phyloP scores from a whole-genome alignment of 2,113 vertebrate genomes.

The Petromus typicus region DNA sequence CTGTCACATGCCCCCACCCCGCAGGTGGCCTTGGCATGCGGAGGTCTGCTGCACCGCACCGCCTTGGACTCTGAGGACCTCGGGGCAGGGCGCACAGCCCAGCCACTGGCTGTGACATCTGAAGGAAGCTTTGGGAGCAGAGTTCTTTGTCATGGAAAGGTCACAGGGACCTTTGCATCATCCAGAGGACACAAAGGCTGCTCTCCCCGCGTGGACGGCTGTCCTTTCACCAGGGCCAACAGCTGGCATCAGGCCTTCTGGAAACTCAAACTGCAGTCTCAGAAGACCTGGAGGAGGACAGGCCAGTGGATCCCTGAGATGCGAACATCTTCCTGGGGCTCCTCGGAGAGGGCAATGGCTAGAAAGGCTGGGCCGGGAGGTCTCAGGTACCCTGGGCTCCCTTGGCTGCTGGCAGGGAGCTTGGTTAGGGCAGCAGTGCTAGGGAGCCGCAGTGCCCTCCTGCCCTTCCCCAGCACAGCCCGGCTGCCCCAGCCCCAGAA shows the following conservation, averaged over 20 bases:
- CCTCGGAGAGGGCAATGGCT: rapidly evolving
- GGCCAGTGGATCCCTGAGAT: background rate
- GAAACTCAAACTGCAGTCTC: background rate
- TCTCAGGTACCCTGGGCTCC: too few species aligned
- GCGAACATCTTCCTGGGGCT: background rate
- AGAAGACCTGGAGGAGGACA: too few species aligned
- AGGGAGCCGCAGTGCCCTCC: background rate
- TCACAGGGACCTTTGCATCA: rapidly evolving
- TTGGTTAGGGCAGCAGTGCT: background rate
- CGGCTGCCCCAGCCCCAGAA: background rate
- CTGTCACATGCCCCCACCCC: background rate
- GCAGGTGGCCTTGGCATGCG: background rate
- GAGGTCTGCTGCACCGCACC: background rate
- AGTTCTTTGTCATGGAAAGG: background rate
- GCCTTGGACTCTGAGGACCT: background rate
- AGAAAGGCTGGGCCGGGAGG: background rate
- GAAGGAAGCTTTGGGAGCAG: background rate
- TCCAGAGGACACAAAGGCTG: rapidly evolving
- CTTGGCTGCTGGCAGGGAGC: background rate
- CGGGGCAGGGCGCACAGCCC: rapidly evolving
- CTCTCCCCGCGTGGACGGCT: rapidly evolving
- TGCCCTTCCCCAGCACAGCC: background rate
- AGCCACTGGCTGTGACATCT: too few species aligned
- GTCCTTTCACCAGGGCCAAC: background rate
- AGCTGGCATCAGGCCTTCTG: background rate